Evolutionary conservation across 2,113 vertebrate genomes (phyloP).

Genomic region (Egretta garzetta): DNA sequence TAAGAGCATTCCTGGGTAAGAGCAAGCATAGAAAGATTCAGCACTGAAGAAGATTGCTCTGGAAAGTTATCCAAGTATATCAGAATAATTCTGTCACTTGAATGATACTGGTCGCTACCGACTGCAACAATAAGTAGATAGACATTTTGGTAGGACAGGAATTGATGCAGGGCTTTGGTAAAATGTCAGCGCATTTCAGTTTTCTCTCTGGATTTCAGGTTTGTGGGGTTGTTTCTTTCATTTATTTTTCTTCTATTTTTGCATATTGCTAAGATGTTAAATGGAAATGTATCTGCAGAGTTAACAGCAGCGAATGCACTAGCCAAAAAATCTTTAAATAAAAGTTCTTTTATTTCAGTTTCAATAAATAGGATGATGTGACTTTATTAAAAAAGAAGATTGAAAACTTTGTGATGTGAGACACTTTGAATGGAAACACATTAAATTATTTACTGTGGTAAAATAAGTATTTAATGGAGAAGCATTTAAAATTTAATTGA

Average conservation of each 20-base stretch:
- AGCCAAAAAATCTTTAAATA: not conserved
- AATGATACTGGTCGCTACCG: not conserved
- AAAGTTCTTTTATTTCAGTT: not conserved
- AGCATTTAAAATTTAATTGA: conserved; percentile 54
- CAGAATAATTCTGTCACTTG: not conserved
- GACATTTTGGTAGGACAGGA: not conserved
- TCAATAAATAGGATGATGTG: not conserved
- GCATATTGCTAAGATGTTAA: not conserved
- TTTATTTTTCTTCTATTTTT: not conserved
- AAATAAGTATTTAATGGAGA: conserved; percentile 55
- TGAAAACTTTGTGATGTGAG: conserved; percentile 47
- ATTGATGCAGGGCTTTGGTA: not conserved
- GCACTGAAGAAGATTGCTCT: not conserved
- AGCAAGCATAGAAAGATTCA: not conserved
- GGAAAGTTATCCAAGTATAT: not conserved
- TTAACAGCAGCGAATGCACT: not conserved
- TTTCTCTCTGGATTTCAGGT: not conserved
- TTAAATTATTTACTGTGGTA: conserved; percentile 57
- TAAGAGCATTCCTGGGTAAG: not conserved
- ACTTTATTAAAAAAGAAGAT: conserved; percentile 23
- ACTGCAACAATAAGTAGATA: not conserved
- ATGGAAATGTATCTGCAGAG: not conserved
- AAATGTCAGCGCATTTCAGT: not conserved
- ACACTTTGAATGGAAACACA: not conserved
- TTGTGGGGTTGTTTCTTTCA: fast-evolving